Percentiles rank a stretch among this genome's conserved stretches.
Evolutionary conservation across 2,113 vertebrate genomes (phyloP).

Genomic region (Scalopus aquaticus): DNA sequence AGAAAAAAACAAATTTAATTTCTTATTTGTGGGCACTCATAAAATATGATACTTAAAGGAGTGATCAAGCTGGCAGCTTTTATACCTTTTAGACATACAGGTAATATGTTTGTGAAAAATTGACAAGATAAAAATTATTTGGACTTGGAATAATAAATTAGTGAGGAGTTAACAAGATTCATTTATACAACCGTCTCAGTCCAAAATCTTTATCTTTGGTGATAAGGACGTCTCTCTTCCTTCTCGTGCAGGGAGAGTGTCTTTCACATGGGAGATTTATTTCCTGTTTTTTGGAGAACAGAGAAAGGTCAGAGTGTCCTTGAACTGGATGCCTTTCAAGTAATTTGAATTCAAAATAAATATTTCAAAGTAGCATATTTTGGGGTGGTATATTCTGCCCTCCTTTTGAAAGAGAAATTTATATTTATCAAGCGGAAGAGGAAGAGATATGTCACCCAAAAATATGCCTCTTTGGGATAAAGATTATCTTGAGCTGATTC

Average conservation of each 20-base stretch:
- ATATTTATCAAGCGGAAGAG: background rate
- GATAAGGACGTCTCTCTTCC: background rate
- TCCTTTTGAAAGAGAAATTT: background rate
- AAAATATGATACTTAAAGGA: background rate
- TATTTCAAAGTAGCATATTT: background rate
- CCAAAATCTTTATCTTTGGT: background rate
- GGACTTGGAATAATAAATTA: background rate
- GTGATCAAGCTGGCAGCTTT: background rate
- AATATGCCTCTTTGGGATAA: background rate
- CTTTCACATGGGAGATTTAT: background rate
- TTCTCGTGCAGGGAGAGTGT: background rate
- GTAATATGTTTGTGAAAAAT: background rate
- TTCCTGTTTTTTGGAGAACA: background rate
- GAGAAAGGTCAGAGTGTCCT: background rate
- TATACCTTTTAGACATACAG: background rate
- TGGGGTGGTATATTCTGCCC: background rate
- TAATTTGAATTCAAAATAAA: background rate
- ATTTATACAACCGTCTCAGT: background rate
- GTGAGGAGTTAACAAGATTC: background rate
- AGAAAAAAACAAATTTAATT: background rate
- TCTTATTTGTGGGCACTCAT: background rate
- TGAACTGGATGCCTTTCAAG: background rate
- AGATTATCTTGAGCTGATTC: background rate
- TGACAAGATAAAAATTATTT: background rate
- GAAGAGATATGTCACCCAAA: background rate